Percentiles rank a stretch among this genome's conserved stretches.
Conservation (phyloP, 1,140 invertebrate species). For the Neelides sp. region DNA sequence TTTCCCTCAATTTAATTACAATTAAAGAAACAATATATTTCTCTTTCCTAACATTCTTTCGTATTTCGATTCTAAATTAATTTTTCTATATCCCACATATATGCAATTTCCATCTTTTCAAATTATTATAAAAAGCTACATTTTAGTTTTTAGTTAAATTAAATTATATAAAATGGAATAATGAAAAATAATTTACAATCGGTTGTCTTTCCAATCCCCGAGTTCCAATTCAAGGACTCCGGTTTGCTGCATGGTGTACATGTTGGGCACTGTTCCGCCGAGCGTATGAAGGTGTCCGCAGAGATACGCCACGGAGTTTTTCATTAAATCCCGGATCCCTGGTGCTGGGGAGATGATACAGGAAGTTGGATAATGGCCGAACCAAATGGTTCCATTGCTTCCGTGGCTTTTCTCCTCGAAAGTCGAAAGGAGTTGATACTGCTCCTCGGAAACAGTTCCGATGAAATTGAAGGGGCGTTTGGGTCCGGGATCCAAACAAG, state of each 20-base stretch:
- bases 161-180: not conserved
- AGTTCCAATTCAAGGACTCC: slow-evolving; percentile 68
- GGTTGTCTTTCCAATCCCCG: slow-evolving; percentile 84
- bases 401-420: slow-evolving; percentile 39
- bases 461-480: slow-evolving; percentile 85
- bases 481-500: slow-evolving; percentile 67
- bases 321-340: slow-evolving; percentile 43
- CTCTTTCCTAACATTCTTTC: too few species aligned
- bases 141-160: not conserved
- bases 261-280: slow-evolving; percentile 59
- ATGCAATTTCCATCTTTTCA: not conserved
- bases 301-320: slow-evolving; percentile 57
- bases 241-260: slow-evolving; percentile 72
- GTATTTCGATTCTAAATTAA: too few species aligned
- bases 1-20: too few species aligned
- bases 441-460: slow-evolving; percentile 53
- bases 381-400: slow-evolving; percentile 59
- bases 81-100: not conserved
- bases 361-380: slow-evolving; percentile 88
- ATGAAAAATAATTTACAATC: slow-evolving; percentile 47
- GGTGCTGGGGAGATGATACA: slow-evolving; percentile 54
- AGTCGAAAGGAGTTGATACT: slow-evolving; percentile 42
- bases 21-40: too few species aligned
- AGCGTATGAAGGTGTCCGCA: slow-evolving; percentile 85
- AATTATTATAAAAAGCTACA: not conserved